A percentile compares a stretch with the other conserved stretches of the same genome.
phyloP scores from a whole-genome alignment of 2,888 invertebrate genomes.

The Oxytorus armatus region DNA sequence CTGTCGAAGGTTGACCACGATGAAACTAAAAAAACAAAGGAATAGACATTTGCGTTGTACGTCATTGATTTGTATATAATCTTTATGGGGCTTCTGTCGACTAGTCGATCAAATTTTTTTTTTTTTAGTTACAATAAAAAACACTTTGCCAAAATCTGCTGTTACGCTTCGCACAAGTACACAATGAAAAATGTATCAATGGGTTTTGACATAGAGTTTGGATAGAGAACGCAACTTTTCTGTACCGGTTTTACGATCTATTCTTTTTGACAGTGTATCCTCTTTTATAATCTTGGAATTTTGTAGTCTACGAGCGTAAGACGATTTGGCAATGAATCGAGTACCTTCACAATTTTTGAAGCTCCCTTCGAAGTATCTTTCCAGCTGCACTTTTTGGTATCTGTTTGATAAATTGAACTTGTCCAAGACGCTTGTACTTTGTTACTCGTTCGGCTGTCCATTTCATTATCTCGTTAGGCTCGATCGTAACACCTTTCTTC shows the following conservation, averaged over 20 bases:
- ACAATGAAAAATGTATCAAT: too few species aligned
- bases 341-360: slow-evolving; percentile 81
- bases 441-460: slow-evolving; percentile 89
- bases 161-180: too few species aligned
- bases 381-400: slow-evolving; percentile 92
- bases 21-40: slow-evolving; percentile 54
- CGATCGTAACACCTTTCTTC: slow-evolving; percentile 84
- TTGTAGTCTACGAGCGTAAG: too few species aligned
- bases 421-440: slow-evolving; percentile 90
- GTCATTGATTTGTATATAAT: slow-evolving; percentile 37
- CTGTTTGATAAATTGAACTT: slow-evolving; percentile 88
- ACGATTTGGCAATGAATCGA: too few species aligned
- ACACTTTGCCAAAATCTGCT: neutral
- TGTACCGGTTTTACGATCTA: too few species aligned
- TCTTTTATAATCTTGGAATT: too few species aligned
- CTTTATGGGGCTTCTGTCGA: neutral
- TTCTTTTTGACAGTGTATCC: too few species aligned
- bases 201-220: too few species aligned
- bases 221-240: too few species aligned
- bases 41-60: slow-evolving; percentile 38
- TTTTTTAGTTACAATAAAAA: slow-evolving; percentile 23
- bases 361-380: slow-evolving; percentile 89
- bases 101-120: slow-evolving; percentile 24
- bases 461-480: slow-evolving; percentile 86
- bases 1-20: slow-evolving; percentile 84